Evolutionary conservation across 1,140 invertebrate genomes (phyloP).

Genomic region (Tenebrio molitor): DNA sequence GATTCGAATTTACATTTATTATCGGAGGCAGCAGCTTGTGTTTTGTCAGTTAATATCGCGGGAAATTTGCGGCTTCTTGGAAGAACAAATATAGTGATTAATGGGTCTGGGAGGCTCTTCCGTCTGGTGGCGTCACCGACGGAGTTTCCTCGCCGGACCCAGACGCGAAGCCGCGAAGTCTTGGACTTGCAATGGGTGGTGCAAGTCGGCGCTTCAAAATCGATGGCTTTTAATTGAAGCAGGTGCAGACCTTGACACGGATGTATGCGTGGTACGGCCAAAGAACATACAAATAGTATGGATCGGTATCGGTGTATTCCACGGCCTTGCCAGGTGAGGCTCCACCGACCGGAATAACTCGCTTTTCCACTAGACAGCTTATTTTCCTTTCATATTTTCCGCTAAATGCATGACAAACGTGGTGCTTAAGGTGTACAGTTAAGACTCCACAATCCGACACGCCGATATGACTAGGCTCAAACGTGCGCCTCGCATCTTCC

Average conservation of each 20-base stretch:
- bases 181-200: too few relatives aligned
- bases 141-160: too few relatives aligned
- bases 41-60: too few relatives aligned
- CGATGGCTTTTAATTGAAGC: slow-evolving; percentile 16
- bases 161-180: too few relatives aligned
- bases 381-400: slow-evolving; percentile 42
- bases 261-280: slow-evolving; percentile 45
- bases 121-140: too few relatives aligned
- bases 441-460: background rate
- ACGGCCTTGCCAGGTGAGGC: slow-evolving; percentile 43
- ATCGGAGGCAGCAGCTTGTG: too few relatives aligned
- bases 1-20: too few relatives aligned
- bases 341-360: slow-evolving; percentile 38
- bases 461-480: background rate
- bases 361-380: slow-evolving; percentile 44
- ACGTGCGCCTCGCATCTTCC: background rate
- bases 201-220: too few relatives aligned
- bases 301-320: slow-evolving; percentile 26
- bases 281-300: slow-evolving; percentile 35
- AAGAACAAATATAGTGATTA: too few relatives aligned
- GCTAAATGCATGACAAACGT: slow-evolving; percentile 3
- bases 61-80: too few relatives aligned
- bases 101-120: too few relatives aligned
- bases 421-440: background rate
- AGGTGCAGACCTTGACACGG: slow-evolving; percentile 44